A percentile compares a stretch with the other conserved stretches of the same genome.
Conservation (phyloP, 2,797 vertebrate species). For the Scarus forsteni region DNA sequence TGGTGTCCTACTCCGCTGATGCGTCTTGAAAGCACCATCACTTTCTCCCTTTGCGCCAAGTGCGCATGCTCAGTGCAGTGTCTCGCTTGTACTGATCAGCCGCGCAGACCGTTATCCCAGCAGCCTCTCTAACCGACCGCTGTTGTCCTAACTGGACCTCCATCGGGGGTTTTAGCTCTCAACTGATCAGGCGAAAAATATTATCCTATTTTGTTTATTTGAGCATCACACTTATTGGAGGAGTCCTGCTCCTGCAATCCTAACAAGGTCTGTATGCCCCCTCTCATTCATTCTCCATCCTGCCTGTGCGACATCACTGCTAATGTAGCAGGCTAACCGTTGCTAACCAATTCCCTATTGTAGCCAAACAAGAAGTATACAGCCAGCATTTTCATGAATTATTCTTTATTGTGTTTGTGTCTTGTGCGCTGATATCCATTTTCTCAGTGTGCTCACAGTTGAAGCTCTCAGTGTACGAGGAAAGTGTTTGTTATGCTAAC, state of each 20-base stretch:
- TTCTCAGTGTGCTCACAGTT: rapidly evolving
- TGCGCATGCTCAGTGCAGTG: slow-evolving; percentile 52
- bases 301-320: slow-evolving; percentile 53
- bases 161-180: background rate
- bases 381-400: background rate
- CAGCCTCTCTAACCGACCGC: background rate
- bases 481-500: slow-evolving; percentile 45
- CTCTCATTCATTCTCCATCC: slow-evolving; percentile 63
- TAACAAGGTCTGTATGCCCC: slow-evolving; percentile 68
- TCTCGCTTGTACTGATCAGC: background rate
- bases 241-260: background rate
- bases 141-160: background rate
- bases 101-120: slow-evolving; percentile 40
- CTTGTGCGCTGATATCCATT: background rate
- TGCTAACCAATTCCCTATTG: slow-evolving; percentile 13
- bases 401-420: rapidly evolving
- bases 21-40: slow-evolving; percentile 38
- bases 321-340: slow-evolving; percentile 53
- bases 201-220: background rate
- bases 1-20: too few species aligned
- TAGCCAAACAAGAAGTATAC: background rate
- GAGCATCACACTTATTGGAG: background rate
- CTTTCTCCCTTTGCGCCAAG: too few species aligned
- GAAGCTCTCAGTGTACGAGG: background rate
- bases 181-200: background rate